Percentiles rank a stretch among this genome's conserved stretches.
phyloP scores from a whole-genome alignment of 2,888 invertebrate genomes.

The Panopea generosa region DNA sequence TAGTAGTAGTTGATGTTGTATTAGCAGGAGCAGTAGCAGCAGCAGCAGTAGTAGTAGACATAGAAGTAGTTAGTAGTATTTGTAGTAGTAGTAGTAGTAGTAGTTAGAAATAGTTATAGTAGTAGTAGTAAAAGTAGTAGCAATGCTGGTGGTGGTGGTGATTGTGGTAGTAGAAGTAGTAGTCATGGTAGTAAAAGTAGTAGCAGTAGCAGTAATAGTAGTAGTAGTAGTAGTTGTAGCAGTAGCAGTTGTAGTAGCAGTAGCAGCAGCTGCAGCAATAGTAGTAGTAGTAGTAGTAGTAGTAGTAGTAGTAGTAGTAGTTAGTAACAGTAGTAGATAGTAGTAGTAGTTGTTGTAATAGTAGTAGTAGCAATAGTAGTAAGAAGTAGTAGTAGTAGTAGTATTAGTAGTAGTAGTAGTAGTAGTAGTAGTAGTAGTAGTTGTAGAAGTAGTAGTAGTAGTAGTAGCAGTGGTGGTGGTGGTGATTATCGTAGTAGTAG shows the following conservation, averaged over 20 bases:
- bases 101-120: too few relatives aligned
- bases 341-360: neutral
- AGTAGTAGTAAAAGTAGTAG: constrained; percentile 11
- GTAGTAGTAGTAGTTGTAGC: constrained; percentile 23
- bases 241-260: constrained; percentile 23
- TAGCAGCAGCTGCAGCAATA: constrained; percentile 17
- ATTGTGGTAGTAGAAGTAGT: constrained; percentile 8
- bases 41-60: too few relatives aligned
- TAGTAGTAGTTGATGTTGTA: too few relatives aligned
- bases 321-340: constrained; percentile 19
- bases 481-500: neutral
- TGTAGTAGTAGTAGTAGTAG: too few relatives aligned
- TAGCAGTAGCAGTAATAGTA: too few relatives aligned
- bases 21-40: too few relatives aligned
- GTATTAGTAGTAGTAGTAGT: neutral
- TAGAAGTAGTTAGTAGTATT: too few relatives aligned
- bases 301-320: constrained; percentile 29
- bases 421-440: too few relatives aligned
- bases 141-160: constrained; percentile 2
- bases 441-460: too few relatives aligned
- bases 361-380: too few relatives aligned
- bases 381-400: too few relatives aligned
- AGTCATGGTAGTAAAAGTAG: constrained; percentile 13
- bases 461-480: too few relatives aligned
- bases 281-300: constrained; percentile 37